phyloP scores from a whole-genome alignment of 2,113 vertebrate species.

The Leiothrix lutea region DNA sequence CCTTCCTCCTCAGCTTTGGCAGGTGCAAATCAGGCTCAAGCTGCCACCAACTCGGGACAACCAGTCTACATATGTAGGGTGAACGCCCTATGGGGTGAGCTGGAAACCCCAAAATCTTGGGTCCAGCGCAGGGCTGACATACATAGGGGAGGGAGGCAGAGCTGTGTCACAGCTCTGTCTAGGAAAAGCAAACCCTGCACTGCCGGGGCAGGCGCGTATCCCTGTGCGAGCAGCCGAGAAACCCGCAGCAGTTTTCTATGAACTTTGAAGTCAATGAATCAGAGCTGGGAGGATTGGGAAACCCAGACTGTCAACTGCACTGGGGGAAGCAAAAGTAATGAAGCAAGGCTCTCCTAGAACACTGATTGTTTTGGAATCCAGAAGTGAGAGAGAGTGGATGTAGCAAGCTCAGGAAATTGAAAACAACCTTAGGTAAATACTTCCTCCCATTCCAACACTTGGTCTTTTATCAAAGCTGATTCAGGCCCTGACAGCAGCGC shows the following conservation, averaged over 20 bases:
- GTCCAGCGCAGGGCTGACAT: accelerated
- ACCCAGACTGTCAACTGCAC: background rate
- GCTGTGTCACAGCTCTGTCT: background rate
- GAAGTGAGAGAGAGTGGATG: background rate
- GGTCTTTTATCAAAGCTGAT: constrained; percentile 32
- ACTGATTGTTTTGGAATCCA: background rate
- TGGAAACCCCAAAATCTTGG: background rate
- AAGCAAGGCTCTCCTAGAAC: background rate
- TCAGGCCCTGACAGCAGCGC: background rate
- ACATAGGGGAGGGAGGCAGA: background rate
- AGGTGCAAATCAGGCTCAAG: background rate
- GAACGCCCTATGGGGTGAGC: background rate
- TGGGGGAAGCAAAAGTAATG: background rate
- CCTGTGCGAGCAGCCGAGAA: background rate
- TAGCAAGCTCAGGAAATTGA: constrained; percentile 53
- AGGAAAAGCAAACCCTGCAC: background rate
- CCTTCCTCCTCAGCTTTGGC: background rate
- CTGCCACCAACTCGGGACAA: background rate
- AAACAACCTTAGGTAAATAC: constrained; percentile 50
- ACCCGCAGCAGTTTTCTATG: background rate
- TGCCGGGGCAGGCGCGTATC: accelerated
- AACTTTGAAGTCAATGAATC: constrained; percentile 8
- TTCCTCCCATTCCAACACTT: constrained; percentile 10
- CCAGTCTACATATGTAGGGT: accelerated
- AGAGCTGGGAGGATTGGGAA: background rate